Evolutionary conservation across 2,113 vertebrate genomes (phyloP), one percentile per base, ranked within the genome.

Genomic region (Hippolais icterina): DNA sequence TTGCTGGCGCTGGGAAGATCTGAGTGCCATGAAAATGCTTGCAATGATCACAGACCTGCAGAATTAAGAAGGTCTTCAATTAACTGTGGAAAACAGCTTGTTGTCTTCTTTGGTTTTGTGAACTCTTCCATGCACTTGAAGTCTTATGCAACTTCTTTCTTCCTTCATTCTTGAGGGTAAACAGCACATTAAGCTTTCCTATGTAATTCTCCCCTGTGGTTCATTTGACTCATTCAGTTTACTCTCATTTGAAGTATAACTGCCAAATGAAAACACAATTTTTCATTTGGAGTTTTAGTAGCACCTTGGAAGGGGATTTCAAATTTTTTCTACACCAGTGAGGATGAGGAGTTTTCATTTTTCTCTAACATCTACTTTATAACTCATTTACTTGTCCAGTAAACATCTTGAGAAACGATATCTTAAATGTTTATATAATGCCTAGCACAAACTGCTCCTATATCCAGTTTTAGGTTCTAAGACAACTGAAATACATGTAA

Each of bases 261-360:
- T 78, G 17, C 5, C 35, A 84, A 74, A 37, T 64, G n/a, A n/a
- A n/a, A n/a, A n/a, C n/a, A n/a, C n/a, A n/a, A n/a, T n/a, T n/a
- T n/a, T 83, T 72, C 13, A 27, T 68, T 8, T 49, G n/a, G 9
- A 52, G 5, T 63, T n/a, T 66, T 59, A 68, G 4, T 49, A 61
- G 3, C 2, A 6, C 15, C 46, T 52, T 87, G 28, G 5, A 83
- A 83, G 10, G 4, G 3, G 20, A 19, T 3, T 71, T 60, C 6
- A 21, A 1, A 0, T 3, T 1, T 6, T 13, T 17, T 86, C 77
- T 42, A 31, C 2, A 13, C 25, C 5, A 15, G 4, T 56, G 4
- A 83, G 47, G 80, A 69, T 13, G 5, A 70, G 28, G 19, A 25
- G 8, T 27, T 69, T 80, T 57, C 14, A 27, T 61, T 81, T 86